Evolutionary conservation across 2,888 invertebrate species (phyloP).

Genomic region (Catocala sponsa): DNA sequence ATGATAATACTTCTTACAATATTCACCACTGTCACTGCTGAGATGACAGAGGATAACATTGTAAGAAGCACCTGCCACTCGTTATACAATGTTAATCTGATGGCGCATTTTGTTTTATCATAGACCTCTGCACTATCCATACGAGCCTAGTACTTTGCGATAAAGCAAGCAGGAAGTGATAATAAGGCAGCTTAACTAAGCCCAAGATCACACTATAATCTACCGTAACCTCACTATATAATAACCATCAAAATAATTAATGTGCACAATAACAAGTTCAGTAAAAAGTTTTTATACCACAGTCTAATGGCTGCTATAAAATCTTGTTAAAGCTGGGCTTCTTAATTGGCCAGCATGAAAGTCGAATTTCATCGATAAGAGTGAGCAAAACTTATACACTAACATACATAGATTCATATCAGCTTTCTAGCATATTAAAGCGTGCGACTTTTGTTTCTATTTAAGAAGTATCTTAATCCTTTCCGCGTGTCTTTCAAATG

Average conservation of each 20-base stretch:
- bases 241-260: conserved; percentile 7
- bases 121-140: too few relatives aligned
- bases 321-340: conserved; percentile 37
- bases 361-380: conserved; percentile 18
- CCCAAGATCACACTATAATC: too few relatives aligned
- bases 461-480: too few relatives aligned
- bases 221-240: not conserved
- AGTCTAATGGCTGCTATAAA: conserved; percentile 29
- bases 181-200: not conserved
- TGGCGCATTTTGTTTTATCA: too few relatives aligned
- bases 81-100: too few relatives aligned
- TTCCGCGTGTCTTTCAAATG: too few relatives aligned
- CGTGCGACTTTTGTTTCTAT: too few relatives aligned
- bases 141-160: not conserved
- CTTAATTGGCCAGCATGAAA: conserved; percentile 43
- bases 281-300: conserved; percentile 22
- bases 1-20: too few relatives aligned
- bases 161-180: not conserved
- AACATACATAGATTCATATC: conserved; percentile 13
- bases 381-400: conserved; percentile 43
- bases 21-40: too few relatives aligned
- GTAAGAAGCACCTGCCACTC: too few relatives aligned
- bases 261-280: conserved; percentile 15
- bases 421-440: not conserved
- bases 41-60: too few relatives aligned